phyloP scores from a whole-genome alignment of 2,113 vertebrate species.

The Ardeotis arabs region DNA sequence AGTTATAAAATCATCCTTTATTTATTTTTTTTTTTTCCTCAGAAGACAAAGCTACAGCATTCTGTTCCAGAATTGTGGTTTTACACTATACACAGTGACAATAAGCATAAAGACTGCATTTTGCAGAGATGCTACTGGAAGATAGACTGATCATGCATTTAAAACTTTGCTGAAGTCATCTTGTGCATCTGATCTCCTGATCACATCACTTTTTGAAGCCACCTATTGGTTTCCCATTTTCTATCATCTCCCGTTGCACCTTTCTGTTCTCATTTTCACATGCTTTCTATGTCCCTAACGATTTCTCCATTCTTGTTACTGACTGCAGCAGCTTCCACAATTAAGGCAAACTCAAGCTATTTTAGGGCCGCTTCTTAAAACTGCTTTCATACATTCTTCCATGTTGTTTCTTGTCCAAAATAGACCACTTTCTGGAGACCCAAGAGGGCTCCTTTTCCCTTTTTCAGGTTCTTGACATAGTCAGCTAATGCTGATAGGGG shows the following conservation, averaged over 20 bases:
- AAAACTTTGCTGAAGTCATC: not conserved
- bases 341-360: slow-evolving; percentile 11
- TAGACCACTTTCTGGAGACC: not conserved
- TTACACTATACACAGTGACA: not conserved
- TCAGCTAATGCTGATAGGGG: slow-evolving; percentile 56
- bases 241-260: not conserved
- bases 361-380: slow-evolving; percentile 30
- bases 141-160: not conserved
- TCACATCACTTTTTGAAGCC: not conserved
- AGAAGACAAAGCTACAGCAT: not conserved
- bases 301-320: not conserved
- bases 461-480: slow-evolving; percentile 61
- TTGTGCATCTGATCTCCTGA: not conserved
- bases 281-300: not conserved
- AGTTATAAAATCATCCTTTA: not conserved
- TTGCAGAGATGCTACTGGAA: not conserved
- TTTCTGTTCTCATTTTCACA: not conserved
- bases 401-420: not conserved
- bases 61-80: not conserved
- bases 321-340: not conserved
- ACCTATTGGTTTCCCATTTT: not conserved
- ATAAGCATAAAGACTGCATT: not conserved
- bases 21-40: not conserved
- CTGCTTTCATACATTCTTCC: not conserved
- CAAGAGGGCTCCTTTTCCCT: slow-evolving; percentile 8